Evolutionary conservation across 2,888 invertebrate genomes (phyloP).

Genomic region (Syrista parreyssii): DNA sequence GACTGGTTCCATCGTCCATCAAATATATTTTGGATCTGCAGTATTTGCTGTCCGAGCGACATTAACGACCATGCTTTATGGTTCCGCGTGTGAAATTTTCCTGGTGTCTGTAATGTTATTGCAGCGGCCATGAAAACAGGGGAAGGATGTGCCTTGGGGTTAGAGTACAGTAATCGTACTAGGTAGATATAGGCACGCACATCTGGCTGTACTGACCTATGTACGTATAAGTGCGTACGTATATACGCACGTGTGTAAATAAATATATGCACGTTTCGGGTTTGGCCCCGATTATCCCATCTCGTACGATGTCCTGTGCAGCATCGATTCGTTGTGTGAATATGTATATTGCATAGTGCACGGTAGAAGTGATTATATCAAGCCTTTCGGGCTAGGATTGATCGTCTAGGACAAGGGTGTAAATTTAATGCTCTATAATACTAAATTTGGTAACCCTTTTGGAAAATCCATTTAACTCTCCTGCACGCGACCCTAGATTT

Average conservation of each 20-base stretch:
- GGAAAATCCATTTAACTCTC: background rate
- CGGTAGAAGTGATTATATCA: background rate
- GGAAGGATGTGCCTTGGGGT: background rate
- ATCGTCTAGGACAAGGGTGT: background rate
- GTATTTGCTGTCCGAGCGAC: background rate
- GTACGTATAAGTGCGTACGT: background rate
- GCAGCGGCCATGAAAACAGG: slow-evolving; percentile 11
- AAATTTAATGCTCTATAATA: background rate
- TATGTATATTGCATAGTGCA: background rate
- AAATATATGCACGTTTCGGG: background rate
- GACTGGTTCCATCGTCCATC: background rate
- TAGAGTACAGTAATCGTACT: slow-evolving; percentile 5
- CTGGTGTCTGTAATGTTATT: slow-evolving; percentile 14
- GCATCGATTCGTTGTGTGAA: background rate
- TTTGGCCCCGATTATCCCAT: background rate
- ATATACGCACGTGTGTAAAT: background rate
- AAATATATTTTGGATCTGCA: background rate
- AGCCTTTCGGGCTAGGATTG: background rate
- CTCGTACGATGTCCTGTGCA: background rate
- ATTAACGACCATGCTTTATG: background rate
- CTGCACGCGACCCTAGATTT: background rate
- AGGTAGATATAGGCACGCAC: slow-evolving; percentile 1
- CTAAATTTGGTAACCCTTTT: background rate
- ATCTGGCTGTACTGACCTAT: background rate
- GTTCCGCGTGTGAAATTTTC: background rate